Evolutionary conservation across 2,888 invertebrate species (phyloP).

Genomic region (Eristalis arbustorum): DNA sequence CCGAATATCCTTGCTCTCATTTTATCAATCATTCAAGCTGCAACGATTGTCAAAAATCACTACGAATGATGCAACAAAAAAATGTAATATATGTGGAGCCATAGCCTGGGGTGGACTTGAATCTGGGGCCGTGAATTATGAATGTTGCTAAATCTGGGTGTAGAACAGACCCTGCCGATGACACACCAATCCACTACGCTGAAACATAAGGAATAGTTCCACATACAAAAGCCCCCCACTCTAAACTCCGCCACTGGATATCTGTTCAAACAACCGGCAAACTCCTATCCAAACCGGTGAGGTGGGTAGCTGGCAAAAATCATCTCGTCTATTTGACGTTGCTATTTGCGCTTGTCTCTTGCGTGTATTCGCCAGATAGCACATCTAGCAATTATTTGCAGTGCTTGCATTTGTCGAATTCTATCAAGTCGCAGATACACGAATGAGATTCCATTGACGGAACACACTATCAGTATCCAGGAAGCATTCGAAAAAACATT

Average conservation of each 20-base stretch:
- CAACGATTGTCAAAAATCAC: too few species aligned
- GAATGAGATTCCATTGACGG: constrained; percentile 16
- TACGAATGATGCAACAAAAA: too few species aligned
- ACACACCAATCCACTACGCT: too few species aligned
- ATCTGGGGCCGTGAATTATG: too few species aligned
- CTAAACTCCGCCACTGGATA: constrained; percentile 34
- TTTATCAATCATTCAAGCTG: too few species aligned
- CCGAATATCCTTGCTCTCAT: too few species aligned
- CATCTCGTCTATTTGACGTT: constrained; percentile 35
- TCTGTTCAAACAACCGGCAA: constrained; percentile 37
- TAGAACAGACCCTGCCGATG: too few species aligned
- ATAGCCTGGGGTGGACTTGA: too few species aligned
- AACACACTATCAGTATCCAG: not conserved
- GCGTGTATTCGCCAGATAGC: constrained; percentile 40
- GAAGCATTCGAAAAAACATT: constrained; percentile 31
- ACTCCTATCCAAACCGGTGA: constrained; percentile 52
- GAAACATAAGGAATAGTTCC: too few species aligned
- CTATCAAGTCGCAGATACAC: constrained; percentile 4
- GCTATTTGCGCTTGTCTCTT: constrained; percentile 28
- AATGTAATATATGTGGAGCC: too few species aligned
- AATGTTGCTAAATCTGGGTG: too few species aligned
- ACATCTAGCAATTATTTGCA: constrained; percentile 42
- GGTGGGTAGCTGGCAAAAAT: constrained; percentile 42
- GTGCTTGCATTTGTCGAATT: constrained; percentile 32
- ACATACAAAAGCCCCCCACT: not conserved